These are phyloP conservation scores for Cossypha niveicapilla DNA, from an alignment of 2,797 vertebrate species.

Conservation along the genomic window DNA sequence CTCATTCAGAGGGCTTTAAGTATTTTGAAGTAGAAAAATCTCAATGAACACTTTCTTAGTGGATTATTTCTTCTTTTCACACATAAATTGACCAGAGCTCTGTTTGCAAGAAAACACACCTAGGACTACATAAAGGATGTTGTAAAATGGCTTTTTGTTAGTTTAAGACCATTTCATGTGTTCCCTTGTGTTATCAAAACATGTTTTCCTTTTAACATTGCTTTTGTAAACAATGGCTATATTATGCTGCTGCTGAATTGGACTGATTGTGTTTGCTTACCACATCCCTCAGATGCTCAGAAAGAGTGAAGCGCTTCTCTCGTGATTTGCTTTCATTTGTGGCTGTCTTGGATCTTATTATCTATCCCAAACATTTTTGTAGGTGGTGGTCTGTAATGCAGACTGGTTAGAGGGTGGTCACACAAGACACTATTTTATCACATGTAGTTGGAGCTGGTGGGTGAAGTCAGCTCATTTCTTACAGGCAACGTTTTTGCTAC, in stretches of 20 bases:
- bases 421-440: background rate
- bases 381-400: background rate
- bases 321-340: background rate
- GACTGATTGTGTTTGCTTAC: background rate
- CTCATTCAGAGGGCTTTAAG: background rate
- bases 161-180: background rate
- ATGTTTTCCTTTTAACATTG: conserved; percentile 11
- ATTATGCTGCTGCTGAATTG: conserved; percentile 23
- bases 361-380: background rate
- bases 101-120: background rate
- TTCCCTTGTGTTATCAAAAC: background rate
- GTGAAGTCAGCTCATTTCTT: background rate
- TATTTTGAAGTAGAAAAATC: background rate
- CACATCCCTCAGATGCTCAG: background rate
- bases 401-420: background rate
- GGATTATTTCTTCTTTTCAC: background rate
- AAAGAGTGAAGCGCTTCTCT: background rate
- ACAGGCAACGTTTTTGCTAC: background rate
- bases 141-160: background rate
- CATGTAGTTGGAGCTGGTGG: background rate
- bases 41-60: background rate
- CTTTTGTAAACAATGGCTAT: background rate
- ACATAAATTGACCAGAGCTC: background rate
- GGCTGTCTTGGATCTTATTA: background rate
- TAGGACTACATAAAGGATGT: background rate